These are phyloP conservation scores for Mantis religiosa DNA, from an alignment of 2,888 invertebrate genomes.

Conservation along the genomic window DNA sequence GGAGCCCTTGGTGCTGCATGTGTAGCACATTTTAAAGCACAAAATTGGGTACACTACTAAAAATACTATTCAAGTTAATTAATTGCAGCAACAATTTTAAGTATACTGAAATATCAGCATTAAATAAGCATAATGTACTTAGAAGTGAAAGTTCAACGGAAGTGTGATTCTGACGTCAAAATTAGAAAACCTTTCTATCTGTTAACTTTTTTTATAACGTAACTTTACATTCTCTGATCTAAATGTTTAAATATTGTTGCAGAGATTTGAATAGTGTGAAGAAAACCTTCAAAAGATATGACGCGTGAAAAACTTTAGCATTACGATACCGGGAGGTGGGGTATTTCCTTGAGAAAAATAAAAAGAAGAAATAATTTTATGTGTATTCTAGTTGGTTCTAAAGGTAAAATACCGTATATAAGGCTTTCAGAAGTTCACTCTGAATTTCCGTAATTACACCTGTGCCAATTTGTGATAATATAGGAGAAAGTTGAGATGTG, in stretches of 20 bases:
- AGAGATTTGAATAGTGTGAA: no score
- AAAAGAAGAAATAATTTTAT: no score
- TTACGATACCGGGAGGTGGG: background rate
- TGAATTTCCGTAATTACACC: no score
- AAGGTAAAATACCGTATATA: no score
- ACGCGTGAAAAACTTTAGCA: no score
- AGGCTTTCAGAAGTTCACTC: no score
- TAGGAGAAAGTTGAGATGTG: no score
- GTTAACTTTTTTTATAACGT: background rate
- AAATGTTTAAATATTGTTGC: no score
- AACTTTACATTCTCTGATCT: no score
- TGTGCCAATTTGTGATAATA: no score
- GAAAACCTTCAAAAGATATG: background rate
- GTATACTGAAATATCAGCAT: background rate
- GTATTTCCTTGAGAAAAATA: background rate
- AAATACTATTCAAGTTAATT: background rate
- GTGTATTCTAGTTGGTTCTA: no score
- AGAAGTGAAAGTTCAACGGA: background rate
- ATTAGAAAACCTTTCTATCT: background rate
- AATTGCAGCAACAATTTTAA: background rate
- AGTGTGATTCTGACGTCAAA: background rate
- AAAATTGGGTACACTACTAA: constrained; percentile 70
- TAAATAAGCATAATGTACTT: background rate
- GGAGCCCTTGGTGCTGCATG: constrained; percentile 91
- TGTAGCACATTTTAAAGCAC: constrained; percentile 82